Base-by-base conservation (phyloP, 2,113 vertebrate genomes). In the Actenoides hombroni region DNA sequence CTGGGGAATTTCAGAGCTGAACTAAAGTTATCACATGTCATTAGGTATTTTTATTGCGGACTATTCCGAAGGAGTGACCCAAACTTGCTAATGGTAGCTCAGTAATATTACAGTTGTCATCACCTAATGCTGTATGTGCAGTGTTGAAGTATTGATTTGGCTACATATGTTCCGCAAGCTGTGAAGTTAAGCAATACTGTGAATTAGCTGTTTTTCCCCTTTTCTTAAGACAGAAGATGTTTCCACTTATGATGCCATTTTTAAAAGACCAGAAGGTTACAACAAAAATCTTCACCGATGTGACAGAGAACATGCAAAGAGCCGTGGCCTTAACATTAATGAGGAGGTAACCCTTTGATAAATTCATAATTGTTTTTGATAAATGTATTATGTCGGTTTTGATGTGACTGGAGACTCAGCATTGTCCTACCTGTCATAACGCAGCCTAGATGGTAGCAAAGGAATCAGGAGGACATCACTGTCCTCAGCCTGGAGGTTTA, bases 221-320 rank as follows among this genome's bases (percentile, higher is more conserved):
- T 94, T 69, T 96, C 90, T 95, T 60, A 95, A 98, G 98, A 73
- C 97, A 92, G 98, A 96, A 85, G 26, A 91, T 20, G 42, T 87
- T 96, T 97, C 97, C 69, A 92, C 96, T 65, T 98, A 98, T 1
- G 98, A 98, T 89, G 96, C 97, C 51, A 19, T 98, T 68, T 98
- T 98, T 87, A 92, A 96, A 76, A 91, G 87, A 73, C 49, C 79
- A 6, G 95, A 88, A 13, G 93, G 83, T 69, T 98, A 98, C 8
- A 91, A 98, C 78, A 77, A 96, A 19, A 83, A 90, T 35, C 77
- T 98, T 73, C 96, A 97, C 16, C 93, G 97, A 18, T 98, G 98
- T 83, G 98, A 98, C 94, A 97, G 98, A 96, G 94, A 95, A 75
- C 97, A 98, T 0, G 88, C 97, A 11, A 98, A 97, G 18, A 73